Evolutionary conservation across 2,888 invertebrate genomes (phyloP), one percentile per base, ranked within the genome.

Genomic region (Branchellion lobata): DNA sequence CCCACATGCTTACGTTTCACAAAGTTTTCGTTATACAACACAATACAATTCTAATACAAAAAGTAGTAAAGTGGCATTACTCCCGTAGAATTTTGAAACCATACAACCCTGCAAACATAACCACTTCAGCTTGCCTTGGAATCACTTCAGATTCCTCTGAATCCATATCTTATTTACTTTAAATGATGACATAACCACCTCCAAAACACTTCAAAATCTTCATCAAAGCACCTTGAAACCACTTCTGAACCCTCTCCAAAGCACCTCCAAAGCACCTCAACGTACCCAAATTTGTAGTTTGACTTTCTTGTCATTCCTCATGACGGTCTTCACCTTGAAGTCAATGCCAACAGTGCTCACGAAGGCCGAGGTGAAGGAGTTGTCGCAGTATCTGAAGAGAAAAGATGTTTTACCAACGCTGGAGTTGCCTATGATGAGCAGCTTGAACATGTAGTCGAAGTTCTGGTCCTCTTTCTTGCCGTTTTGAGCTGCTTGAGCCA

Each of bases 301-400:
- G 84, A 99, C 98, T 83, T 98, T 91, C 90, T 99, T 99, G 89
- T 99, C 99, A 88, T 99, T 95, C 85, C 99, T 92, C 90, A 99
- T 98, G 83, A 99, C 98, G 81, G 99, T 99, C 91, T 99, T 99
- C 86, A 99, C 98, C 92, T 99, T 99, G 90, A 99, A 99, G 90
- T 99, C 99, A 86, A 99, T 99, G 83, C 99, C 99, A 83, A 99
- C 99, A 81, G 99, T 99, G 85, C 96, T 97, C 83, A 99, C 99
- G 89, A 99, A 99, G 83, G 98, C 98, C 83, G 98, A 98, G 83
- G 98, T 99, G 90, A 99, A 99, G 83, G 96, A 97, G 89, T 99
- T 99, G 88, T 99, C 99, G 80, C 98, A 98, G 88, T 99, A 99
- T 84, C 99, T 94, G 90, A 99, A 98, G 84, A 98, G 92, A 88